These are phyloP conservation scores for Drosophila seguyi DNA, from an alignment of 1,140 invertebrate species.

Conservation along the genomic window DNA sequence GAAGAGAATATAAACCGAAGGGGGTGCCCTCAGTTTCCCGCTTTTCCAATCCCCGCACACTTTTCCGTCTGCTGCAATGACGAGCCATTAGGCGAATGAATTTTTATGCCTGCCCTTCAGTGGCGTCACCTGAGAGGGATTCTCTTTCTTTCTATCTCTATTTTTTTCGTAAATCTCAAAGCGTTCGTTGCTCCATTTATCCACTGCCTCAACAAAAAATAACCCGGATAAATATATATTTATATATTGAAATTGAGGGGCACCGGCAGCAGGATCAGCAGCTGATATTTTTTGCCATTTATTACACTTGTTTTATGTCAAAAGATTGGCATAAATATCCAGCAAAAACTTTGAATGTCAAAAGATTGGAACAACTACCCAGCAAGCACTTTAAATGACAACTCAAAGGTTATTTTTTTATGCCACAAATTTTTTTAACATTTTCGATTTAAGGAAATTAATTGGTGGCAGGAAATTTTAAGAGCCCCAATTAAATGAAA, in stretches of 20 bases:
- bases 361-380: neutral
- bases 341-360: neutral
- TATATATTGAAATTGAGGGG: neutral
- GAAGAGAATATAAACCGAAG: neutral
- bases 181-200: conserved; percentile 71
- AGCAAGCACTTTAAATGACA: neutral
- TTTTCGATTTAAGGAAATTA: neutral
- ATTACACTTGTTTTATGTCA: neutral
- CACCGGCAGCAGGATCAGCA: neutral
- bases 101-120: conserved; percentile 61
- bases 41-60: neutral
- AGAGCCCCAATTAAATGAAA: neutral
- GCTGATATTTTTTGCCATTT: neutral
- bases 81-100: conserved; percentile 79
- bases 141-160: conserved; percentile 9
- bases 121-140: conserved; percentile 41
- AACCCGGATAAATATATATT: neutral
- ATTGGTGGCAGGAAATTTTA: neutral
- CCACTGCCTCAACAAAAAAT: conserved; percentile 2
- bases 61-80: conserved; percentile 50
- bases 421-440: neutral
- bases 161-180: conserved; percentile 59
- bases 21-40: conserved; percentile 5
- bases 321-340: neutral
- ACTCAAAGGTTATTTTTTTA: neutral